Evolutionary conservation across 2,797 vertebrate genomes (phyloP).

Genomic region (Tachyglossus aculeatus): DNA sequence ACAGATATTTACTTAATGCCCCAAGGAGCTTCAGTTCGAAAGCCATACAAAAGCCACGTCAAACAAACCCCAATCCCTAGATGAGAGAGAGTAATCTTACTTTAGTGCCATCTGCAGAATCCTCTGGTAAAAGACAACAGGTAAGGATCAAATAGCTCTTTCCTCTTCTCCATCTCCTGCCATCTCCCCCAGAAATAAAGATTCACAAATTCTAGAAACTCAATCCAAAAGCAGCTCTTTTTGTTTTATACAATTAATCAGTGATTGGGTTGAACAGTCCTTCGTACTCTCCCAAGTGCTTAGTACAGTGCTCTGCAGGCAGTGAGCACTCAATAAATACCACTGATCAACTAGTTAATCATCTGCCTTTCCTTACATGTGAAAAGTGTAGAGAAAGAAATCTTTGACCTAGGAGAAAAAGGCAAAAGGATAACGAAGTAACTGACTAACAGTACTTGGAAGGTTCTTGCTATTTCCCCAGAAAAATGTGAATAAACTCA

Average conservation of each 20-base stretch:
- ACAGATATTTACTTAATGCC: conserved; percentile 35
- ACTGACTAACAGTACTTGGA: too few relatives aligned
- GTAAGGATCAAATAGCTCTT: conserved; percentile 35
- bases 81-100: conserved; percentile 32
- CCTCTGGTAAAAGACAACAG: conserved; percentile 23
- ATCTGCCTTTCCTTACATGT: too few relatives aligned
- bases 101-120: not conserved
- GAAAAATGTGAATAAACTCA: too few relatives aligned
- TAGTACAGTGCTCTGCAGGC: too few relatives aligned
- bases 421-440: too few relatives aligned
- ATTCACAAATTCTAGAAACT: conserved; percentile 40
- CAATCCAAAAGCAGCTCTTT: conserved; percentile 16
- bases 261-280: too few relatives aligned
- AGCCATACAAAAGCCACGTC: conserved; percentile 25
- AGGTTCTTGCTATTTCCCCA: too few relatives aligned
- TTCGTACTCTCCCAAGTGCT: too few relatives aligned
- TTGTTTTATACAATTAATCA: not conserved
- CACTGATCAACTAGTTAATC: too few relatives aligned
- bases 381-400: too few relatives aligned
- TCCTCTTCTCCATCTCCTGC: not conserved
- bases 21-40: conserved; percentile 38
- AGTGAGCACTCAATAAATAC: too few relatives aligned
- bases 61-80: conserved; percentile 48
- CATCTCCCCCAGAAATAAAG: conserved; percentile 34
- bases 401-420: too few relatives aligned